Evolutionary conservation across 2,888 invertebrate genomes (phyloP).

Genomic region (Slavum lentiscoides): DNA sequence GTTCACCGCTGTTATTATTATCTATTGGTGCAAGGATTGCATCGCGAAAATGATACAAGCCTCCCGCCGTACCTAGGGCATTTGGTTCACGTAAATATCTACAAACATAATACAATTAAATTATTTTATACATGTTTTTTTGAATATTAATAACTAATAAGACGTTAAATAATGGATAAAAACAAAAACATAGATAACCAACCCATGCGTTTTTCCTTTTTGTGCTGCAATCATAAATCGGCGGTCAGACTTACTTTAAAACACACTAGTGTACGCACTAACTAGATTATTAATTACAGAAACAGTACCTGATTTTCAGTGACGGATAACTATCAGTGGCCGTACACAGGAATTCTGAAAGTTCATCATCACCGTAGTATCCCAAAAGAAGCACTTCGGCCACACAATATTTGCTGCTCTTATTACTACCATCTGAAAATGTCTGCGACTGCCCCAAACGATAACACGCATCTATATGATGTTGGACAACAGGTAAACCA

Average conservation of each 20-base stretch:
- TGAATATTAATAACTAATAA: background rate
- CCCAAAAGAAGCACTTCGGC: constrained; percentile 86
- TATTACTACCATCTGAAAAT: constrained; percentile 69
- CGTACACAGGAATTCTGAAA: constrained; percentile 77
- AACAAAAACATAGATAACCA: too few relatives aligned
- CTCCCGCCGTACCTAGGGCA: constrained; percentile 93
- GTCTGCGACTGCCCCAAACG: constrained; percentile 58
- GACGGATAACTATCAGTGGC: constrained; percentile 30
- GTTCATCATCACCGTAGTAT: constrained; percentile 82
- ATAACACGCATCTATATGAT: constrained; percentile 92
- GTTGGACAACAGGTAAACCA: constrained; percentile 92
- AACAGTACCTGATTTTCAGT: constrained; percentile 20
- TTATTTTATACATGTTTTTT: background rate
- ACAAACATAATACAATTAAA: constrained; percentile 53
- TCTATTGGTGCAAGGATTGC: constrained; percentile 73
- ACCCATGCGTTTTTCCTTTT: too few relatives aligned
- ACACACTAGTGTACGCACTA: background rate
- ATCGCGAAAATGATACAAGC: constrained; percentile 94
- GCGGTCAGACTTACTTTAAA: background rate
- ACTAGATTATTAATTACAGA: background rate
- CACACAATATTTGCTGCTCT: background rate
- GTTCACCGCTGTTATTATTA: background rate
- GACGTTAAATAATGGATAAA: too few relatives aligned
- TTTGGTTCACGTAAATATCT: constrained; percentile 95
- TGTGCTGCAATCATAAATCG: too few relatives aligned